Evolutionary conservation across 2,888 invertebrate species (phyloP), one percentile per base, ranked within the genome.

Genomic region (Protophormia terraenovae): DNA sequence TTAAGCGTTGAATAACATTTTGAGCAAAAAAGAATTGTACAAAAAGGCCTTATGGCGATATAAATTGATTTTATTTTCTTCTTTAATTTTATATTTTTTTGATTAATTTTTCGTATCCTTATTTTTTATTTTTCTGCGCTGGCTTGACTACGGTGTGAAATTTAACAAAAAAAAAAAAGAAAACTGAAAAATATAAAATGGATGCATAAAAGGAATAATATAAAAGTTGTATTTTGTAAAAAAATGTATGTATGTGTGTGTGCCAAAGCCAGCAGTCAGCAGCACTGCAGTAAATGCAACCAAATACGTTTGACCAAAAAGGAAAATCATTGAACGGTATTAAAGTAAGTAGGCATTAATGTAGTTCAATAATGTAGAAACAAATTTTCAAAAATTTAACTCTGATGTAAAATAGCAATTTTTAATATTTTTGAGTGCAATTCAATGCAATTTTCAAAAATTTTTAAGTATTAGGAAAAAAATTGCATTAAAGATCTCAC

Each of bases 61-160:
- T 84, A 84, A 88, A 87, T 86, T 86, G 86, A 87, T 87, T 88
- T 84, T 66, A 73, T 76, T 64, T 47, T 55, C n/a, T 82, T 83
- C 87, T 89, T 90, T 88, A 89, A 89, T 91, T 88, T 90, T 86
- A 87, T 87, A 89, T 87, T 89, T 89, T 90, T 50, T 90, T 90
- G 89, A 90, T 90, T 90, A 89, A 89, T 90, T 89, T 89, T 82
- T 83, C 24, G 69, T 47, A 69, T 62, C 73, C 35, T 72, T 41
- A 67, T 41, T 50, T 53, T 50, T 58, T 29, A 14, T 12, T 16
- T 60, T 58, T 47, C n/a, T 47, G 24, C 24, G 24, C 8, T 22
- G n/a, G 60, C 69, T 69, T 35, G 67, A 72, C 41, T 55, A 77
- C 62, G 78, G 81, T 82, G 81, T 69, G 38, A 85, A 85, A 81